Evolutionary conservation across 1,140 invertebrate genomes (phyloP).

Genomic region (Choristoneura fumiferana): DNA sequence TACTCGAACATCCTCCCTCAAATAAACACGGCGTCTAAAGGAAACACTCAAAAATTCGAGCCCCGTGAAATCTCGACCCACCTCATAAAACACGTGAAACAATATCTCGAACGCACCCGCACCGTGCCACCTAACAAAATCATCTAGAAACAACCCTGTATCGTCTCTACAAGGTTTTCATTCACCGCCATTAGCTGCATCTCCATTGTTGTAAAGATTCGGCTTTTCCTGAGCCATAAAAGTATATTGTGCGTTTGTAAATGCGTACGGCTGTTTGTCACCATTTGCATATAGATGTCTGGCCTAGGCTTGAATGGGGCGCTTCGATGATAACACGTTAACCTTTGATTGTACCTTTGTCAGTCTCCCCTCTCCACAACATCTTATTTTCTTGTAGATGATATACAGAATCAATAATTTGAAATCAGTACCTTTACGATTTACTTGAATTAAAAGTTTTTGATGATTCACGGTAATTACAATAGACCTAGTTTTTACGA

Average conservation of each 20-base stretch:
- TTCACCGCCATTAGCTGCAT: slow-evolving; percentile 1
- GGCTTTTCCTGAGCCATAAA: slow-evolving; percentile 72
- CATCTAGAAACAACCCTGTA: slow-evolving; percentile 26
- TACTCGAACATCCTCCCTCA: slow-evolving; percentile 45
- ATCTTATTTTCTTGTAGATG: too few relatives aligned
- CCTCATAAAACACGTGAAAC: slow-evolving; percentile 77
- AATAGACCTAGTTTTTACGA: too few relatives aligned
- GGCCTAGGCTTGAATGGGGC: background rate
- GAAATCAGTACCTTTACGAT: too few relatives aligned
- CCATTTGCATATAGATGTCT: slow-evolving; percentile 71
- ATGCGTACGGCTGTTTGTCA: slow-evolving; percentile 71
- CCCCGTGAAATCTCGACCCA: slow-evolving; percentile 70
- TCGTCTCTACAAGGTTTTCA: slow-evolving; percentile 29
- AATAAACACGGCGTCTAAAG: slow-evolving; percentile 53
- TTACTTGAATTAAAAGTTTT: too few relatives aligned
- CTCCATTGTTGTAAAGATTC: slow-evolving; percentile 39
- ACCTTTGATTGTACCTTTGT: slow-evolving; percentile 19
- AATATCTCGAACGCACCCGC: slow-evolving; percentile 63
- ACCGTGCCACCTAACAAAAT: slow-evolving; percentile 22
- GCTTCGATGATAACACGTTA: slow-evolving; percentile 14
- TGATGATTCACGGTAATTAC: too few relatives aligned
- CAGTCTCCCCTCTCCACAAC: slow-evolving; percentile 9
- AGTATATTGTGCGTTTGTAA: slow-evolving; percentile 76
- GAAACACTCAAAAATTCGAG: slow-evolving; percentile 67
- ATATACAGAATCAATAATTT: too few relatives aligned